These are phyloP conservation scores for Ophthalmolycus amberensis DNA, from an alignment of 2,113 vertebrate species.

Conservation along the genomic window DNA sequence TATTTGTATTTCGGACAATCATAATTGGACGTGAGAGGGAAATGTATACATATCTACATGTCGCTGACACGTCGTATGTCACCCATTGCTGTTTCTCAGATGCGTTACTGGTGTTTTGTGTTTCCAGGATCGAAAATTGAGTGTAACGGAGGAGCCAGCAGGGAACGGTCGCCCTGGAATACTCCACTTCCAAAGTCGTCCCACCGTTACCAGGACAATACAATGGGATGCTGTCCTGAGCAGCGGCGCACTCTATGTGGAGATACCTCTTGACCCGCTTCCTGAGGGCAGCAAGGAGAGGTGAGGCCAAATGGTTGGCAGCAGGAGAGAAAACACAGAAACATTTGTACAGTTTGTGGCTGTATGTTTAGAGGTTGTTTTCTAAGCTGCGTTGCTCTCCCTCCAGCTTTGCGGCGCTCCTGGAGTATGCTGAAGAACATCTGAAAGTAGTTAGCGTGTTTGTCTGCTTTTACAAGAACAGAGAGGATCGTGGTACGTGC, in stretches of 20 bases:
- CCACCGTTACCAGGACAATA: conserved; percentile 77
- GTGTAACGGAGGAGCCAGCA: conserved; percentile 83
- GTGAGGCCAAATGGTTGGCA: conserved; percentile 57
- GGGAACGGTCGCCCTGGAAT: conserved; percentile 82
- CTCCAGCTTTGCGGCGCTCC: conserved; percentile 82
- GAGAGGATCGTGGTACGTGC: conserved; percentile 85
- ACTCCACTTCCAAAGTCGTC: conserved; percentile 85
- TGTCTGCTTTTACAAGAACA: conserved; percentile 88
- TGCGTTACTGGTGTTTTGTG: not conserved
- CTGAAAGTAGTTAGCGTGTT: conserved; percentile 85
- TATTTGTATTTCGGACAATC: not conserved
- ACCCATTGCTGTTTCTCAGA: not conserved
- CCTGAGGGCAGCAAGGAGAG: conserved; percentile 88
- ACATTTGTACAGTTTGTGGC: not conserved
- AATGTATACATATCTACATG: not conserved
- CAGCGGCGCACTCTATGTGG: conserved; percentile 81
- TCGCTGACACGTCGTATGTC: not conserved
- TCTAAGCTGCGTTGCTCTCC: conserved; percentile 2
- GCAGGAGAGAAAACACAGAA: not conserved
- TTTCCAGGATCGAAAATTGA: conserved; percentile 84
- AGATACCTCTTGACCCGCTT: conserved; percentile 82
- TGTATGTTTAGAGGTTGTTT: not conserved
- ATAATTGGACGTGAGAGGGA: not conserved
- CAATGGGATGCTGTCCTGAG: conserved; percentile 84
- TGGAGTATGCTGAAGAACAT: conserved; percentile 87